Evolutionary conservation across 53 echinoderm and acorn worm genomes (phyloP), one percentile per base, ranked within the genome.

Genomic region (Pentamera pediparva): DNA sequence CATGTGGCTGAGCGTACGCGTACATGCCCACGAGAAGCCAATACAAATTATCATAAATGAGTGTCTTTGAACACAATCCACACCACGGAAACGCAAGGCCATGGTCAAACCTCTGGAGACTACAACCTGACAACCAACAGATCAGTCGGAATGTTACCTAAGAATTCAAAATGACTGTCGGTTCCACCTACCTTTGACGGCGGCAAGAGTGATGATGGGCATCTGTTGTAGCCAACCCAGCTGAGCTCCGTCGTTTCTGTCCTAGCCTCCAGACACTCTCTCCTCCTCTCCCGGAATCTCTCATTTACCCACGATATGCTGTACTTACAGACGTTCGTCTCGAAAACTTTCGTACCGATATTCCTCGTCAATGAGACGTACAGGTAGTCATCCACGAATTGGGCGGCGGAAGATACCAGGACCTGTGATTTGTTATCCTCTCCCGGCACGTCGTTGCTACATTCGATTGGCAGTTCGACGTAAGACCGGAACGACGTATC

Each of bases 401-500:
- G 32, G 13, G 58, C 58, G 15, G 58, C 17, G 29, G 58, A 57
- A 57, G 29, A 57, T 28, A 57, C 58, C 3, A 28, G 32, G 11
- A 7, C 1, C 20, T 18, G 12, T 9, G 0, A 12, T 12, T 32
- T 6, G 3, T 1, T 57, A 29, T 28, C n/a, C n/a, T n/a, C n/a
- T n/a, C n/a, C n/a, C n/a, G n/a, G n/a, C n/a, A n/a, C n/a, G n/a
- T n/a, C 1, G 12, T 15, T 1, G 47, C n/a, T 61, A 29, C 67
- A 67, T 28, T 43, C 43, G 25, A 67, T 67, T 3, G 67, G 67
- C 0, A 67, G 67, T 67, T 67, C 67, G 9, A 67, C 45, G 28
- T 67, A 67, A 9, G 67, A 67, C 58, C 58, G 30, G 10, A 52
- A 11, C 12, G n/a, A 45, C n/a, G n/a, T n/a, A n/a, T n/a, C n/a